These are phyloP conservation scores for Oceanodroma leucorhoa DNA, from an alignment of 2,797 vertebrate species.

Conservation along the genomic window DNA sequence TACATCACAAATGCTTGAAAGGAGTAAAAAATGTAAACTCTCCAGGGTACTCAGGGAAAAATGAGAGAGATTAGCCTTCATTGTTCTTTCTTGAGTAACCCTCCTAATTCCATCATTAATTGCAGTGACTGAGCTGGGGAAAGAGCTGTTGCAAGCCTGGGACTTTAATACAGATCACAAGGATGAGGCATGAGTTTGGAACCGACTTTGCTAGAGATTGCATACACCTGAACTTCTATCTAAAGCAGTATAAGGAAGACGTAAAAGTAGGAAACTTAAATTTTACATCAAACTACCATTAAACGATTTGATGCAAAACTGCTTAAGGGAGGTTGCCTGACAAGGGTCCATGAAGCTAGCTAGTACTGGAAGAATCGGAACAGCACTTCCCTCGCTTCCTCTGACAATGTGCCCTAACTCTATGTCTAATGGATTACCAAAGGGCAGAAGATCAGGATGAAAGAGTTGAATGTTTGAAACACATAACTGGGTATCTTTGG, in stretches of 20 bases:
- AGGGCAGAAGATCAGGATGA: not conserved
- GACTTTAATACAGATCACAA: not conserved
- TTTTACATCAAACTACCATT: not conserved
- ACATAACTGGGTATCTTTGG: not conserved
- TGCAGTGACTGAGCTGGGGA: not conserved
- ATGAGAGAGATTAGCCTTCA: not conserved
- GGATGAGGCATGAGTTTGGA: not conserved
- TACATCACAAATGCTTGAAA: not conserved
- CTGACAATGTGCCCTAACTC: not conserved
- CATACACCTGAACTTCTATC: not conserved
- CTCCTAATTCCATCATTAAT: not conserved
- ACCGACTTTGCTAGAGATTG: not conserved
- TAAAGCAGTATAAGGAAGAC: not conserved
- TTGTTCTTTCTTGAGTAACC: not conserved
- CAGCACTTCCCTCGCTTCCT: not conserved
- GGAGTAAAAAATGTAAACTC: not conserved
- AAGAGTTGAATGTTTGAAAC: not conserved
- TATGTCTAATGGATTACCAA: accelerated
- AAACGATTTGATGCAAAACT: not conserved
- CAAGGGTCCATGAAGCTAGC: not conserved
- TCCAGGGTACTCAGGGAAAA: not conserved
- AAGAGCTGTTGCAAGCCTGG: not conserved
- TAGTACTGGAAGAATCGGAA: not conserved
- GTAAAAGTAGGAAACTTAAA: not conserved
- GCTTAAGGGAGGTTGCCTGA: not conserved